Percentiles rank a stretch among this genome's conserved stretches.
phyloP scores from a whole-genome alignment of 1,140 invertebrate species.

The Drosophila santomea region DNA sequence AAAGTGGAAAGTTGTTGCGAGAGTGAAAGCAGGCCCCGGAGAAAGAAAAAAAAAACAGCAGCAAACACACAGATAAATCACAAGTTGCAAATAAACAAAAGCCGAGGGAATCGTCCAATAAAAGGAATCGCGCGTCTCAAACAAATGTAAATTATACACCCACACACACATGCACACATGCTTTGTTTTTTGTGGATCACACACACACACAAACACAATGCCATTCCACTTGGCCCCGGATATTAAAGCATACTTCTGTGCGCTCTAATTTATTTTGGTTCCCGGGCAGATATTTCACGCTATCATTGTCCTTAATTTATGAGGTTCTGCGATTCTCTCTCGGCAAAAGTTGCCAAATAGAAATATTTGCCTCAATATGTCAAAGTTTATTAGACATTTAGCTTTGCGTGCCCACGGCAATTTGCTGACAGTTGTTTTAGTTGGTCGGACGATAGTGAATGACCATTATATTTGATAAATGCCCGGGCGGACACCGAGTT shows the following conservation, averaged over 20 bases:
- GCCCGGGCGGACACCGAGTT: slow-evolving; percentile 58
- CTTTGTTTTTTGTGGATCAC: slow-evolving; percentile 11
- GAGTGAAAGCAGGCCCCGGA: slow-evolving; percentile 31
- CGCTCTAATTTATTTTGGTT: slow-evolving; percentile 54
- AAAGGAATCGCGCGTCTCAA: slow-evolving; percentile 34
- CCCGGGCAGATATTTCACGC: slow-evolving; percentile 45
- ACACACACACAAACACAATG: slow-evolving; percentile 6
- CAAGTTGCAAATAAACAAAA: slow-evolving; percentile 61
- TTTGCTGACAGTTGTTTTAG: slow-evolving; percentile 76
- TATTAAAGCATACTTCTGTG: slow-evolving; percentile 72
- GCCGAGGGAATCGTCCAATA: slow-evolving; percentile 35
- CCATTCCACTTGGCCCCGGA: slow-evolving; percentile 28
- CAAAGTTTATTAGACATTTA: slow-evolving; percentile 82
- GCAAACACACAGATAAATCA: slow-evolving; percentile 55
- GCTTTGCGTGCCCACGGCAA: slow-evolving; percentile 79
- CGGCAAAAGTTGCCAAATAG: slow-evolving; percentile 53
- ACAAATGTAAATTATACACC: slow-evolving; percentile 52
- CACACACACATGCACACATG: slow-evolving; percentile 25
- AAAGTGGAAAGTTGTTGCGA: slow-evolving; percentile 41
- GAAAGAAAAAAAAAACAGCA: slow-evolving; percentile 16
- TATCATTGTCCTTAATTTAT: slow-evolving; percentile 74
- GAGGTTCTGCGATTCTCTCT: slow-evolving; percentile 16
- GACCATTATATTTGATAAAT: slow-evolving; percentile 83
- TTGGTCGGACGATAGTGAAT: slow-evolving; percentile 64
- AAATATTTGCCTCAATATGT: slow-evolving; percentile 81